Conservation (phyloP, 2,888 invertebrate species). For the Euspilapteryx auroguttella region DNA sequence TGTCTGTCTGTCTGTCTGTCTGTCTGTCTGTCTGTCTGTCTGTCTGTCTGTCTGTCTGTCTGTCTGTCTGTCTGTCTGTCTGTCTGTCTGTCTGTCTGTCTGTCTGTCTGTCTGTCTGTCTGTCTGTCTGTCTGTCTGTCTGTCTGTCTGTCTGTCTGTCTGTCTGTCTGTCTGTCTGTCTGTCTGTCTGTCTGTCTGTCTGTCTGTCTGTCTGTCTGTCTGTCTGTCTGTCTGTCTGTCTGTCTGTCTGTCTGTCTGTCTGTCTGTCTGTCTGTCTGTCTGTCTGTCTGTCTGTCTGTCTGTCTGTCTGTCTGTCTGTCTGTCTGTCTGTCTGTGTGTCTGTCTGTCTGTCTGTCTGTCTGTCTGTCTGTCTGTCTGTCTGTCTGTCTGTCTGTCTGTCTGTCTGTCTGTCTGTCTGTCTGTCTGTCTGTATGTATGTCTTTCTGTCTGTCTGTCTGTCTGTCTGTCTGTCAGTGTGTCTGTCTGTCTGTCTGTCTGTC, state of each 20-base stretch:
- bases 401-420: slow-evolving; percentile 1
- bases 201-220: not conserved
- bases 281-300: not conserved
- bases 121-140: not conserved
- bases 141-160: not conserved
- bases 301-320: not conserved
- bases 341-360: not conserved
- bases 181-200: not conserved
- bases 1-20: not conserved
- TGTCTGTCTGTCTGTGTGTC: not conserved
- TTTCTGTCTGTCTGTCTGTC: too few species aligned
- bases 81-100: not conserved
- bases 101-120: not conserved
- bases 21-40: not conserved
- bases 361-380: not conserved
- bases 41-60: not conserved
- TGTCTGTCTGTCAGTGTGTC: slow-evolving; percentile 1
- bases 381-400: not conserved
- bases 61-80: not conserved
- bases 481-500: slow-evolving; percentile 1
- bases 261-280: not conserved
- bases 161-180: not conserved
- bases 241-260: not conserved
- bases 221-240: not conserved
- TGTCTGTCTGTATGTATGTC: too few species aligned